These are phyloP conservation scores for Goniozus legneri DNA, from an alignment of 1,140 invertebrate genomes.

Conservation along the genomic window DNA sequence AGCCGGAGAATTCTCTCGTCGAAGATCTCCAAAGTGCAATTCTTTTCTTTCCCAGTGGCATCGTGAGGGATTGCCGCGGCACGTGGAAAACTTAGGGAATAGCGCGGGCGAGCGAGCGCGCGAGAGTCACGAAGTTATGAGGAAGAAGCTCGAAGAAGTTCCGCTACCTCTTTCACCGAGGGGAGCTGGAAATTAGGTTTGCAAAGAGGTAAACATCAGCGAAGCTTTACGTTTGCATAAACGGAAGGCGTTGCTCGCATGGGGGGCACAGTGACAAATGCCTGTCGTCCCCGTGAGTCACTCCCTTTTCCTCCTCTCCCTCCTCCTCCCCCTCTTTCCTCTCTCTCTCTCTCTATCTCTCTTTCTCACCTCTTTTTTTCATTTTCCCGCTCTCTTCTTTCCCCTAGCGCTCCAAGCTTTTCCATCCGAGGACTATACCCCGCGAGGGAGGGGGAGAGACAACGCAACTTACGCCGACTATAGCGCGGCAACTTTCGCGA, in stretches of 20 bases:
- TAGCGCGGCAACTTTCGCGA: conserved; percentile 32
- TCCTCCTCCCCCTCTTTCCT: background rate
- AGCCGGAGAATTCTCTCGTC: conserved; percentile 26
- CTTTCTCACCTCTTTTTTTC: background rate
- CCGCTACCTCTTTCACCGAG: conserved; percentile 30
- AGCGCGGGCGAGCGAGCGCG: background rate
- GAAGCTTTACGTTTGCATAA: conserved; percentile 47
- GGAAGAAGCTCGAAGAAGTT: conserved; percentile 28
- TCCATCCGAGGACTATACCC: background rate
- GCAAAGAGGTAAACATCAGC: conserved; percentile 52
- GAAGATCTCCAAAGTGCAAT: conserved; percentile 17
- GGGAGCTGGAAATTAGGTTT: conserved; percentile 49
- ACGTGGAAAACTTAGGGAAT: conserved; percentile 8
- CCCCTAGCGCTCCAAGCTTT: background rate
- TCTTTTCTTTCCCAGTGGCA: conserved; percentile 27
- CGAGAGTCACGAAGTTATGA: conserved; percentile 11
- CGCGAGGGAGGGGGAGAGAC: background rate
- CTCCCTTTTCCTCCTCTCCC: background rate
- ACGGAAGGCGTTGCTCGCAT: conserved; percentile 44
- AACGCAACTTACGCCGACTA: conserved; percentile 14
- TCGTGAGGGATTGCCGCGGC: conserved; percentile 27
- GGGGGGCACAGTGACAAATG: conserved; percentile 45
- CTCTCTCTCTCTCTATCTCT: background rate
- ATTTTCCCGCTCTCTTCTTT: conserved; percentile 1
- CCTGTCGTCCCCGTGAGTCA: conserved; percentile 24